Percentiles rank a stretch among this genome's conserved stretches.
These are phyloP conservation scores for Digitonthophagus gazella DNA, from an alignment of 2,888 invertebrate species.

Conservation along the genomic window DNA sequence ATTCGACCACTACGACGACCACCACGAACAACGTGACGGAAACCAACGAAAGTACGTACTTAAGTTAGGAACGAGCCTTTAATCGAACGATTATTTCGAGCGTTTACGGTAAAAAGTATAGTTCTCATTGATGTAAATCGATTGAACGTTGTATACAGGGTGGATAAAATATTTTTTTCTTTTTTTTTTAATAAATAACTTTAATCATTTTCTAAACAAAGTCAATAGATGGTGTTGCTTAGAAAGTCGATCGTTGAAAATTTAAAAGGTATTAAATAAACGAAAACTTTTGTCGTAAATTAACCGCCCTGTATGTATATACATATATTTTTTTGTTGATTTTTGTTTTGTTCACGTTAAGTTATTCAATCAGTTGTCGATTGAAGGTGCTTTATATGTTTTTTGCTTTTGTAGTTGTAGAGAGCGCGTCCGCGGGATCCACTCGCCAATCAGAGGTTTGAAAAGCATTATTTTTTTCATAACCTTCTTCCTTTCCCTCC, in stretches of 20 bases:
- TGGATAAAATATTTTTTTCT: no score
- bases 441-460: constrained; percentile 48
- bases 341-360: constrained; percentile 42
- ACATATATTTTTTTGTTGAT: constrained; percentile 47
- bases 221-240: no score
- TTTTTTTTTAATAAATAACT: not conserved
- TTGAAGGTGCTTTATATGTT: constrained; percentile 42
- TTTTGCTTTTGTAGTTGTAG: constrained; percentile 46
- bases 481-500: no score
- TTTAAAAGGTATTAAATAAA: no score
- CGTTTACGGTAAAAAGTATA: constrained; percentile 8
- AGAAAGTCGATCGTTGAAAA: no score
- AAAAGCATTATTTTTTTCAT: constrained; percentile 27
- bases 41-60: constrained; percentile 59
- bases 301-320: no score
- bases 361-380: no score
- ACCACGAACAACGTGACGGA: constrained; percentile 41
- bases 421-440: constrained; percentile 44
- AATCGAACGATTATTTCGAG: constrained; percentile 22
- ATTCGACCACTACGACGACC: constrained; percentile 49
- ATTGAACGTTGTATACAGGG: not conserved
- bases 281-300: no score
- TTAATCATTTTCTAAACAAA: not conserved
- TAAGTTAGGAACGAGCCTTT: no score
- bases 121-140: not conserved